These are phyloP conservation scores for Philopotamus ludificatus DNA, from an alignment of 1,140 invertebrate species.

Conservation along the genomic window DNA sequence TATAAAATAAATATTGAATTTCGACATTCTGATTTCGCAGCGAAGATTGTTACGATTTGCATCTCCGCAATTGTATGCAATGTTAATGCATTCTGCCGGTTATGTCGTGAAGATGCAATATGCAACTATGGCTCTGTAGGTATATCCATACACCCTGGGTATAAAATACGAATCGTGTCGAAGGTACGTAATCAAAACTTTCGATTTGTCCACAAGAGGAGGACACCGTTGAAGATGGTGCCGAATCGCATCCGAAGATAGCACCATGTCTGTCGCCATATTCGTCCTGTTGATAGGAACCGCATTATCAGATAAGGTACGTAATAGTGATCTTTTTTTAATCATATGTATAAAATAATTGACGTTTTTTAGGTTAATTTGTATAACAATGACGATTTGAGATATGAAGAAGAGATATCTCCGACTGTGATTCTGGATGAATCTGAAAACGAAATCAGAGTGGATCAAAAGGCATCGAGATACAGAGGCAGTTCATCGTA, in stretches of 20 bases:
- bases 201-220: background rate
- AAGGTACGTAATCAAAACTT: background rate
- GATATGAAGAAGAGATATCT: background rate
- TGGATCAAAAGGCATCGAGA: background rate
- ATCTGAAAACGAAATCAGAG: background rate
- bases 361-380: background rate
- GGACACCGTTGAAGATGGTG: background rate
- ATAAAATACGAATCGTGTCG: background rate
- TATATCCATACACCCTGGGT: background rate
- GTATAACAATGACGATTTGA: background rate
- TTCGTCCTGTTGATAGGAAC: slow-evolving; percentile 1
- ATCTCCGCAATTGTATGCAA: too few species aligned
- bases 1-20: too few species aligned
- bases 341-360: too few species aligned
- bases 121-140: background rate
- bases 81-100: background rate
- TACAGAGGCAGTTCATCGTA: slow-evolving; percentile 28
- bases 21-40: too few species aligned
- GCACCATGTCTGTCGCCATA: slow-evolving; percentile 8
- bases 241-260: too few species aligned
- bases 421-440: background rate
- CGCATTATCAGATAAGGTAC: slow-evolving; percentile 18
- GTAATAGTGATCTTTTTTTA: background rate
- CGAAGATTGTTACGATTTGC: too few species aligned
- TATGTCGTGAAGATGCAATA: slow-evolving; percentile 9